Conservation (phyloP, 30 jellyfish, hydroid and myxozoan species). For the Aurelia aurita region DNA sequence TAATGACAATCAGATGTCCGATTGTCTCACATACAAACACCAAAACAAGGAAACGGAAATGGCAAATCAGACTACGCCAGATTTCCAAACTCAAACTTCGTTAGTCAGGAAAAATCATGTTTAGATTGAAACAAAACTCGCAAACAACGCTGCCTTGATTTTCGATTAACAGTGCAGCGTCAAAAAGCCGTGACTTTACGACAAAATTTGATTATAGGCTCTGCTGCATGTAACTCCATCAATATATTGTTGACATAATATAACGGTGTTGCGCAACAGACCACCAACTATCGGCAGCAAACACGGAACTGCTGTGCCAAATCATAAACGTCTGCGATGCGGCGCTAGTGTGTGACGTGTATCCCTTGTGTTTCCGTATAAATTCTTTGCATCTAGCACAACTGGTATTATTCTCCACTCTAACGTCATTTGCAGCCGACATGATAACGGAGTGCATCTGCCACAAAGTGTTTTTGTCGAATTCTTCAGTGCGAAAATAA, state of each 20-base stretch:
- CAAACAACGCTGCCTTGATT: background rate
- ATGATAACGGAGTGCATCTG: no score
- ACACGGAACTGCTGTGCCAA: constrained; percentile 66
- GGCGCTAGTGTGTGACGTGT: constrained; percentile 5
- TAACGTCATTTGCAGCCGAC: no score
- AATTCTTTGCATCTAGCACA: no score
- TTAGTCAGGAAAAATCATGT: background rate
- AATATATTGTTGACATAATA: background rate
- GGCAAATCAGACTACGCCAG: constrained; percentile 21
- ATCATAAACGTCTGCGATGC: constrained; percentile 10
- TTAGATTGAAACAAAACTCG: constrained; percentile 4
- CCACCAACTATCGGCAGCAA: constrained; percentile 48
- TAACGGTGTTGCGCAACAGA: constrained; percentile 47
- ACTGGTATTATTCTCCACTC: no score
- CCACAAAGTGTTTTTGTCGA: no score
- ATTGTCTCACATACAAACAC: constrained; percentile 1
- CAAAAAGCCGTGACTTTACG: no score
- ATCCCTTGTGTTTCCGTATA: constrained; percentile 8
- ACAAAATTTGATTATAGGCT: background rate
- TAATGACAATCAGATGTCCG: constrained; percentile 41
- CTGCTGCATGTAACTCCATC: background rate
- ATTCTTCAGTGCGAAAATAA: no score
- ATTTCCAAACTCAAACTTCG: background rate
- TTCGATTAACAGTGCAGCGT: no score
- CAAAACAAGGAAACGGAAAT: constrained; percentile 51